A percentile compares a stretch with the other conserved stretches of the same genome.
Evolutionary conservation across 2,113 vertebrate species (phyloP).

Genomic region (Muntiacus muntjak): DNA sequence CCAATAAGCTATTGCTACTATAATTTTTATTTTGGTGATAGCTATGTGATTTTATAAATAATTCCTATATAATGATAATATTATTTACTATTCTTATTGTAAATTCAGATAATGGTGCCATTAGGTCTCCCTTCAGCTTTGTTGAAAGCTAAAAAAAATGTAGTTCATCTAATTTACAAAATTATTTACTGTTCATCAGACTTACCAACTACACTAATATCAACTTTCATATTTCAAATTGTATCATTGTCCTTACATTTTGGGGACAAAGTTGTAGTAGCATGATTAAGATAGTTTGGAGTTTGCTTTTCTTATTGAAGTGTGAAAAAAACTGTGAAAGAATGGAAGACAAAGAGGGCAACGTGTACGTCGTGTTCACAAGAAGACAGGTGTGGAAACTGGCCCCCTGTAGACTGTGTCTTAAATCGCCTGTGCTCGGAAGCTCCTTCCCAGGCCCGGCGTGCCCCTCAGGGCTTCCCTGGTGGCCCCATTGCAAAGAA

Average conservation of each 20-base stretch:
- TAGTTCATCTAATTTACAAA: background rate
- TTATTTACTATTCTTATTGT: background rate
- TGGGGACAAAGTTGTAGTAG: accelerated
- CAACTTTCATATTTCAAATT: accelerated
- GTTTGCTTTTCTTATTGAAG: background rate
- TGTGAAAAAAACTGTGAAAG: background rate
- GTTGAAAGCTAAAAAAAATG: background rate
- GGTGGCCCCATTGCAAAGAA: background rate
- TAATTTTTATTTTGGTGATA: background rate
- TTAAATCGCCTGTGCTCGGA: accelerated
- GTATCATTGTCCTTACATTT: background rate
- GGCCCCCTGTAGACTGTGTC: accelerated
- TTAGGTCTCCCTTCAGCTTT: background rate
- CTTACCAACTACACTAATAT: background rate
- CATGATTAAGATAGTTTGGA: background rate
- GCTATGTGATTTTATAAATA: background rate
- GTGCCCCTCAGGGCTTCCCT: background rate
- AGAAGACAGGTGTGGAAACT: accelerated
- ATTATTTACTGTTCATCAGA: background rate
- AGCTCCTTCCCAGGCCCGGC: accelerated
- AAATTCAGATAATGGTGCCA: background rate
- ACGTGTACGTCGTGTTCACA: accelerated
- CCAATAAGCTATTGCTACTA: background rate
- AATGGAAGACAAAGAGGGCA: accelerated
- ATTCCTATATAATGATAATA: background rate